Evolutionary conservation across 1,140 invertebrate species (phyloP), one percentile per base, ranked within the genome.

Genomic region (Aplysia californica): DNA sequence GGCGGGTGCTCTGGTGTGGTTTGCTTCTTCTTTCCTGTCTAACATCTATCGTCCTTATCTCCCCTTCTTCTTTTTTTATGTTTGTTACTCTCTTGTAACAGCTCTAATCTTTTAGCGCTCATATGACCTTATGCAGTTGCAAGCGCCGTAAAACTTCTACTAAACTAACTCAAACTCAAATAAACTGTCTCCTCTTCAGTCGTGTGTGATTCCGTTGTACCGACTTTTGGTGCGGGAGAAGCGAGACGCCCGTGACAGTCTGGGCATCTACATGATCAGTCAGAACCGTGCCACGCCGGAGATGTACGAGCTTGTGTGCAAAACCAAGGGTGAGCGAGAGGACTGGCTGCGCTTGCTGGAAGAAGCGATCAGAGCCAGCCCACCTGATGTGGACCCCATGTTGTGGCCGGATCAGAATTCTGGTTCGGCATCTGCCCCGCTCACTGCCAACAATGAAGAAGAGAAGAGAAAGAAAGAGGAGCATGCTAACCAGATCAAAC

Each of bases 261-360:
- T 94, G 1, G 95, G 95, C 0, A 94, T 97, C 82, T 97, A 97
- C 90, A 91, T 97, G 33, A 96, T 97, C 81, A 88, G 87, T 76
- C 87, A 89, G 73, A 87, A 84, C 76, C 85, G 82, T 0, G 92
- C 92, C 0, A 94, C 95, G 82, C 96, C 96, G 0, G 97, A 98
- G 90, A 98, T 98, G 96, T 98, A 97, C 87, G 96, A 98, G 88
- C 90, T 98, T 21, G 94, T 97, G 84, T 95, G 97, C 76, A 93
- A 94, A 79, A 94, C 95, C 58, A 95, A 95, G 20, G 95, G 95
- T 85, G 95, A 97, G 77, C 95, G 96, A 84, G 93, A 95, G 81
- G 88, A 93, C 0, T 98, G 97, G 97, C 96, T 98, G 80, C 92
- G 94, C 82, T 92, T 94, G 10, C 95, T 98, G 76, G 92, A 94